Evolutionary conservation across 2,113 vertebrate genomes (phyloP).

Genomic region (Melanerpes formicivorus): DNA sequence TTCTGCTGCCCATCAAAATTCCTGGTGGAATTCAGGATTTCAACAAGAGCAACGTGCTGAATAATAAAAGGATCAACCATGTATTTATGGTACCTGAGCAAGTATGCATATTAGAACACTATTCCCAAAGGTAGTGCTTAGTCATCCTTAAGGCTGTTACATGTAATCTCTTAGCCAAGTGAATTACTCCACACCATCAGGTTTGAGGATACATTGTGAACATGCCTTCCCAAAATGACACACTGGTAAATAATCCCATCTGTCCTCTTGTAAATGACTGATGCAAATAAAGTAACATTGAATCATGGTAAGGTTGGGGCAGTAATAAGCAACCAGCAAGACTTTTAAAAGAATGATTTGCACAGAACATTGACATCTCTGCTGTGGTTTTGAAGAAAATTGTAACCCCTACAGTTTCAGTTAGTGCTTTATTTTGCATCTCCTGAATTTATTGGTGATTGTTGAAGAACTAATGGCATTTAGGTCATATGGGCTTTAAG

Average conservation of each 20-base stretch:
- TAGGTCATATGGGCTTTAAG: neutral
- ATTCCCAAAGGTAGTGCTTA: slow-evolving; percentile 17
- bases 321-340: neutral
- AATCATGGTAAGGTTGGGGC: neutral
- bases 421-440: slow-evolving; percentile 12
- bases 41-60: slow-evolving; percentile 76
- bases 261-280: neutral
- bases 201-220: neutral
- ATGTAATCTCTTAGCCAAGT: neutral
- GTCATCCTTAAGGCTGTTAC: neutral
- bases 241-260: neutral
- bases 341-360: neutral
- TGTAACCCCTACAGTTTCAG: neutral
- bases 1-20: slow-evolving; percentile 72
- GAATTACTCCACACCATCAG: neutral
- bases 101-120: neutral
- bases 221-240: neutral
- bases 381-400: neutral
- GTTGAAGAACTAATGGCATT: neutral
- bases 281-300: neutral
- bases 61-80: slow-evolving; percentile 12
- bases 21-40: slow-evolving; percentile 81
- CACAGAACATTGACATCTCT: neutral
- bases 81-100: neutral
- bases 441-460: neutral